These are phyloP conservation scores for Vimba vimba DNA, from an alignment of 2,113 vertebrate genomes.

Conservation along the genomic window DNA sequence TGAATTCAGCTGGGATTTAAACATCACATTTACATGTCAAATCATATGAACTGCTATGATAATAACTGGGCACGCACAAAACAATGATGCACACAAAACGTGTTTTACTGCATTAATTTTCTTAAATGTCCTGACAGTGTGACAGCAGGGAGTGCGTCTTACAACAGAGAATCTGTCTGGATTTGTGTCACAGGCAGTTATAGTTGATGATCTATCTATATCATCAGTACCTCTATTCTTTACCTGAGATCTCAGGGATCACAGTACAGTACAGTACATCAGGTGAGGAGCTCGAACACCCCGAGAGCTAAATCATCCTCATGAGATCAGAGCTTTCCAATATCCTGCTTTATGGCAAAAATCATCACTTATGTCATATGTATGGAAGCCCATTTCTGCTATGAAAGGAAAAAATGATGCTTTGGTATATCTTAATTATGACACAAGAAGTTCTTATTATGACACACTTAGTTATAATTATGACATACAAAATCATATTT, in stretches of 20 bases:
- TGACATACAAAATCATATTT: too few relatives aligned
- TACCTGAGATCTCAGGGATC: constrained; percentile 38
- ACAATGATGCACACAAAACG: background rate
- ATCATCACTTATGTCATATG: background rate
- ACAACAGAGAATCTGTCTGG: background rate
- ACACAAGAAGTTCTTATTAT: too few relatives aligned
- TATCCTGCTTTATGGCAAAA: constrained; percentile 2
- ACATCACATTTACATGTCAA: background rate
- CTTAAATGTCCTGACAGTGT: background rate
- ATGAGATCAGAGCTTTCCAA: background rate
- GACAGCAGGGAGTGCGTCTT: constrained; percentile 1
- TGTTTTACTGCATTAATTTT: constrained; percentile 1
- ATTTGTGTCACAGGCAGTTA: background rate
- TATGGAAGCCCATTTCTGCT: background rate
- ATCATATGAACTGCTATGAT: background rate
- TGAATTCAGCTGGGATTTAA: background rate
- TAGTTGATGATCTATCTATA: background rate
- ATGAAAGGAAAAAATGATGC: background rate
- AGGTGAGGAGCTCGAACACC: background rate
- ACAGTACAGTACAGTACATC: constrained; percentile 16
- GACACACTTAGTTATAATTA: too few relatives aligned
- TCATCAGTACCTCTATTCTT: constrained; percentile 2
- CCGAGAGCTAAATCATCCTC: background rate
- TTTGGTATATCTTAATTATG: too few relatives aligned
- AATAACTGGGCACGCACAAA: background rate